Evolutionary conservation across 2,797 vertebrate genomes (phyloP), one percentile per base, ranked within the genome.

Genomic region (Salarias fasciatus): DNA sequence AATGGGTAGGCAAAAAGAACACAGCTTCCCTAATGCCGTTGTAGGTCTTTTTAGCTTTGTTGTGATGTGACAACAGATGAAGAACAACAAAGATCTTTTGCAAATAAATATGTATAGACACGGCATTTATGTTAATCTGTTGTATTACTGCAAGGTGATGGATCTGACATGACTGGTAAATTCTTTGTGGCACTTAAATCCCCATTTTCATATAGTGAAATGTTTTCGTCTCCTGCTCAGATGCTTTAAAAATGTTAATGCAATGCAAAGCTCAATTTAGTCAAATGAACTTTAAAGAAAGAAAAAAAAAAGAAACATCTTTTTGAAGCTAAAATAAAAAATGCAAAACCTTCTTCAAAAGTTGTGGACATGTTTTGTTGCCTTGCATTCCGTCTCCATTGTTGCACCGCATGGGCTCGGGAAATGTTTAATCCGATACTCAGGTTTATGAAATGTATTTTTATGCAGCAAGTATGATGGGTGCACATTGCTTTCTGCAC

Each of bases 351-450:
- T 46, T 55, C 54, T 53, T 86, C 72, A 79, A 73, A 83, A 85
- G 83, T 89, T 88, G 73, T 73, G 53, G 72, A 73, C 72, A 74
- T 62, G 71, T 82, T 86, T 87, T 89, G 77, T 84, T 86, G 71
- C 65, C 69, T 69, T 55, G 70, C 49, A 61, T 72, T 78, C 56
- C 43, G 41, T 59, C 49, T 56, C 54, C 72, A 72, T 88, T 89
- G 82, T 85, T 75, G 72, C 37, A 46, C 67, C 36, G 47, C 61
- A 49, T 14, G 10, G 61, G 44, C 55, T 82, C 9, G 28, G 63
- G 48, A 73, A 78, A 67, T 68, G 67, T 84, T 89, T 91, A 91
- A 91, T 92, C 89, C 80, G 51, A 85, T 80, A 72, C 83, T 77
- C 80, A 81, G 84, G 75, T 88, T 91, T 85, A 82, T 69, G 48